Conservation (phyloP, 2,797 vertebrate genomes). For the Sebastes glaucus region DNA sequence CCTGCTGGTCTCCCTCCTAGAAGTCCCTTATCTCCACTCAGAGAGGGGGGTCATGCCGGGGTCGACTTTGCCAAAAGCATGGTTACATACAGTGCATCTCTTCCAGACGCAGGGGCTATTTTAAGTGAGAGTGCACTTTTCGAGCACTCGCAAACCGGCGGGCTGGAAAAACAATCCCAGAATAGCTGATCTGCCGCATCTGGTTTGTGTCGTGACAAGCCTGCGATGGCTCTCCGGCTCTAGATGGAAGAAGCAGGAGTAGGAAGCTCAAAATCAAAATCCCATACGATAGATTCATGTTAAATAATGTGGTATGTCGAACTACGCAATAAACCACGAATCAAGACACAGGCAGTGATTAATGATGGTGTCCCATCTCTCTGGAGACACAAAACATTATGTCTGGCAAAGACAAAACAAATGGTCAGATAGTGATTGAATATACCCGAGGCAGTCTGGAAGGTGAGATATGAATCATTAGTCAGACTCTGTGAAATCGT, state of each 20-base stretch:
- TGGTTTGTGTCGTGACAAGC: conserved; percentile 79
- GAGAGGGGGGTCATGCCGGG: conserved; percentile 11
- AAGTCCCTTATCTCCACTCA: conserved; percentile 32
- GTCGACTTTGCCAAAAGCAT: conserved; percentile 40
- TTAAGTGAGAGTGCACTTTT: conserved; percentile 62
- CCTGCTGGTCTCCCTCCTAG: not conserved
- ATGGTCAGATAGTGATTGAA: conserved; percentile 34
- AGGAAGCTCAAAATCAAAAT: conserved; percentile 34
- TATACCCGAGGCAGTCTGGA: conserved; percentile 3
- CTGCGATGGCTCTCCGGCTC: conserved; percentile 43
- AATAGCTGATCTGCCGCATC: conserved; percentile 72
- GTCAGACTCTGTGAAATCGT: conserved; percentile 26
- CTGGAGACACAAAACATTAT: conserved; percentile 5
- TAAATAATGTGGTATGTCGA: conserved; percentile 35
- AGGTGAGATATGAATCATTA: conserved; percentile 38
- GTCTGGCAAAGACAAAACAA: conserved; percentile 32
- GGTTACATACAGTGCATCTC: conserved; percentile 34
- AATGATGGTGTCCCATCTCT: conserved; percentile 44
- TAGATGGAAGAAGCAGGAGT: conserved; percentile 46
- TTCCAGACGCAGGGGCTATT: conserved; percentile 54
- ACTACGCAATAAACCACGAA: conserved; percentile 39
- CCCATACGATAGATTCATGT: conserved; percentile 26
- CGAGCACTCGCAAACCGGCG: conserved; percentile 45
- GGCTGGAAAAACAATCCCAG: conserved; percentile 71
- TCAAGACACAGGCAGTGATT: conserved; percentile 41